A percentile compares a stretch with the other conserved stretches of the same genome.
Evolutionary conservation across 2,888 invertebrate genomes (phyloP).

Genomic region (Apeira syringaria): DNA sequence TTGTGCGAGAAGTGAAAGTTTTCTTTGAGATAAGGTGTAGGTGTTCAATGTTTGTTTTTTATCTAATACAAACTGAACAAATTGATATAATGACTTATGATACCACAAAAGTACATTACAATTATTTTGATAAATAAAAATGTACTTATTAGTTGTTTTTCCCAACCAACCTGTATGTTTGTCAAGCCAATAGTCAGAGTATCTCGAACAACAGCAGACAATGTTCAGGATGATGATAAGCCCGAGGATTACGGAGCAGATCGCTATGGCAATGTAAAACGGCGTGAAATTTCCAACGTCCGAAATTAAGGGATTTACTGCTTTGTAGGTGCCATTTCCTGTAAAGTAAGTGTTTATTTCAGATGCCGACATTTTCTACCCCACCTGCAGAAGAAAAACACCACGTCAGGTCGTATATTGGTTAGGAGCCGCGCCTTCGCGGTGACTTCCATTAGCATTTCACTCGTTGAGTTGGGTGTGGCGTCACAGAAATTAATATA

Average conservation of each 20-base stretch:
- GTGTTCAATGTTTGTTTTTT: too few relatives aligned
- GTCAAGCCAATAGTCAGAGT: constrained; percentile 92
- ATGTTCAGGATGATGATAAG: constrained; percentile 90
- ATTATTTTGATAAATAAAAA: too few relatives aligned
- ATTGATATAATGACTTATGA: too few relatives aligned
- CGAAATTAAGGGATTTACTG: constrained; percentile 59
- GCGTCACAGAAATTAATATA: neutral
- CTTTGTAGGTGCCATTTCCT: constrained; percentile 67
- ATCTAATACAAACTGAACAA: too few relatives aligned
- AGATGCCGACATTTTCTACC: constrained; percentile 68
- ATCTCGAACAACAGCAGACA: constrained; percentile 91
- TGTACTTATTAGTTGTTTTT: too few relatives aligned
- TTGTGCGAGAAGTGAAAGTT: too few relatives aligned
- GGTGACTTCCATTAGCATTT: neutral
- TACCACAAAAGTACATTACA: too few relatives aligned
- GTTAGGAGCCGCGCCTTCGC: constrained; percentile 4
- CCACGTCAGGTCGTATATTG: constrained; percentile 34
- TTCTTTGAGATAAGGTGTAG: too few relatives aligned
- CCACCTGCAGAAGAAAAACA: constrained; percentile 70
- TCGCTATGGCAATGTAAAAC: constrained; percentile 92
- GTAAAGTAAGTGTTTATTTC: constrained; percentile 70
- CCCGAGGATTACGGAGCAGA: constrained; percentile 89
- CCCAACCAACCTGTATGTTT: constrained; percentile 87
- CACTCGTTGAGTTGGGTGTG: constrained; percentile 4
- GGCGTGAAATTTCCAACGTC: constrained; percentile 89